Base-by-base conservation (phyloP, 1,140 invertebrate genomes). In the Elymnias hypermnestra region DNA sequence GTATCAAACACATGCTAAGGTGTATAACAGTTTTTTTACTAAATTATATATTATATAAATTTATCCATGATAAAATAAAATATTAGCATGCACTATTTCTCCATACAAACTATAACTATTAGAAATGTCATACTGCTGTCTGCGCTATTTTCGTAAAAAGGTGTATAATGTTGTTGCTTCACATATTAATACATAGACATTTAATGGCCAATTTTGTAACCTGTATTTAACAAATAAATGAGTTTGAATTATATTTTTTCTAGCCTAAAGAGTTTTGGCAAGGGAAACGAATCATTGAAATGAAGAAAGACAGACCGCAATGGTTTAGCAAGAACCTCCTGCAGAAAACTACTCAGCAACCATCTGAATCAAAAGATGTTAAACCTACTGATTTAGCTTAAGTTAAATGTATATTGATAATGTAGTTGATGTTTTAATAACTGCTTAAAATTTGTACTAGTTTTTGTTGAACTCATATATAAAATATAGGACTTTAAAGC, bases 331-430 rank as follows among this genome's bases (percentile, higher is more conserved):
- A 91, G 68, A 96, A 96, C 87, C 85, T 97, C 28, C 67, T 96
- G 13, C 91, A 95, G 61, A 92, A 92, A 75, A 90, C 90, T 14
- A 93, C 92, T 12, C 88, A 92, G 57, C 86, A 91, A 56, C 87
- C 89, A 13, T 89, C 91, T 1, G 83, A 89, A 14, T 89, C 88
- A 5, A 92, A 87, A 57, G 91, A 93, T 81, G 87, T 94, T 1
- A 92, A 94, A 75, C 92, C 92, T 26, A 89, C 90, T 12, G 87
- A 93, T 54, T 83, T 94, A 68, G 92, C 90, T 21, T 94, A n/a
- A 67, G 29, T 35, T 12, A 39, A 29, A 1, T 13, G 12, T 15
- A 33, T 17, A 17, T 15, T 33, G 13, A 3, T 12, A 29, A 29
- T 12, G 26, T 29, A 29, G 26, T 2, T 8, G 9, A n/a, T 25